A percentile compares a stretch with the other conserved stretches of the same genome.
phyloP scores from a whole-genome alignment of 1,140 invertebrate species.

The Episyrphus balteatus region DNA sequence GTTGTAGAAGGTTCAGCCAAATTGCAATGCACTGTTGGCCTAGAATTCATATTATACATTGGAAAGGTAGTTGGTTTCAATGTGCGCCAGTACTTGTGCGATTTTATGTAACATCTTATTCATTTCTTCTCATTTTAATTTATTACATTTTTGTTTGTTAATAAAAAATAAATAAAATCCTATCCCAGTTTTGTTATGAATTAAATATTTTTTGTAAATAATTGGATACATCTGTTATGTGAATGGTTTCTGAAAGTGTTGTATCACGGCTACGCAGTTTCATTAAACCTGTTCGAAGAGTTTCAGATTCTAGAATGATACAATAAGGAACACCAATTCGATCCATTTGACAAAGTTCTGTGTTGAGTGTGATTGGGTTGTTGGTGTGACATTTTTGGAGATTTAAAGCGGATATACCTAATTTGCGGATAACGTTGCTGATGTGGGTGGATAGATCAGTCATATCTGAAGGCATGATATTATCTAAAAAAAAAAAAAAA shows the following conservation, averaged over 20 bases:
- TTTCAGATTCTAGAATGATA: slow-evolving; percentile 49
- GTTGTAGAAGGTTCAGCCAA: slow-evolving; percentile 47
- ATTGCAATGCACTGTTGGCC: slow-evolving; percentile 63
- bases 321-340: slow-evolving; percentile 55
- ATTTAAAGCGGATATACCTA: slow-evolving; percentile 38
- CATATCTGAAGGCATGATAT: slow-evolving; percentile 24
- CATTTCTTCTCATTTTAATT: not conserved
- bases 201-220: slow-evolving; percentile 33
- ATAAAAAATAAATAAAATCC: not conserved
- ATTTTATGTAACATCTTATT: slow-evolving; percentile 50
- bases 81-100: slow-evolving; percentile 61
- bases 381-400: slow-evolving; percentile 14
- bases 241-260: slow-evolving; percentile 41
- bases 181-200: not conserved
- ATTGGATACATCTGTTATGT: slow-evolving; percentile 29
- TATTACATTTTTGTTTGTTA: not conserved
- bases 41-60: slow-evolving; percentile 56
- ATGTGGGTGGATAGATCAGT: slow-evolving; percentile 42
- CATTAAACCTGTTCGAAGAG: slow-evolving; percentile 59
- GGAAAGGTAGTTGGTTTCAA: slow-evolving; percentile 61
- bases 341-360: slow-evolving; percentile 30
- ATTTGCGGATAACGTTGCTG: slow-evolving; percentile 38
- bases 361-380: slow-evolving; percentile 3
- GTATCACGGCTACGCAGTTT: slow-evolving; percentile 61
- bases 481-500: not conserved